Evolutionary conservation across 1,140 invertebrate genomes (phyloP).

Genomic region (Euwallacea fornicatus): DNA sequence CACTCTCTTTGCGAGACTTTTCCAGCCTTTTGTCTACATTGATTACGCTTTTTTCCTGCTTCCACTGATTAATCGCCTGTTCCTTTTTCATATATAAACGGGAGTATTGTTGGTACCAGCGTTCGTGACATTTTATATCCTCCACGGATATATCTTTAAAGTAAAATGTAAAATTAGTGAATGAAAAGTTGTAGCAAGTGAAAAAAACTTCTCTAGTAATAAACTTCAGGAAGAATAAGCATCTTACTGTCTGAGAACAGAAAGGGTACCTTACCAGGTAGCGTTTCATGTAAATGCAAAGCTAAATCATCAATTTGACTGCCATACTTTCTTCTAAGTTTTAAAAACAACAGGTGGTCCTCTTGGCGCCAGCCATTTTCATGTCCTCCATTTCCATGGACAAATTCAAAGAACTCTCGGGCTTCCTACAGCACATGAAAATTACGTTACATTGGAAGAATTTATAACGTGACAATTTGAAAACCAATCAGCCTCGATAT

Average conservation of each 20-base stretch:
- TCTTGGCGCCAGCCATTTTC: slow-evolving; percentile 58
- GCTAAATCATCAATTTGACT: slow-evolving; percentile 37
- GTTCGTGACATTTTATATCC: too few relatives aligned
- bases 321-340: slow-evolving; percentile 54
- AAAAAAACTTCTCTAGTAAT: too few relatives aligned
- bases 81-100: too few relatives aligned
- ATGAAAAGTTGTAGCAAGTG: too few relatives aligned
- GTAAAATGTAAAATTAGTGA: too few relatives aligned
- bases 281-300: slow-evolving; percentile 41
- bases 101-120: too few relatives aligned
- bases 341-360: slow-evolving; percentile 56
- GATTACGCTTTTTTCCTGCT: too few relatives aligned
- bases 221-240: too few relatives aligned
- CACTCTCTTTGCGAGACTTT: too few relatives aligned
- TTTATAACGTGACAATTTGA: not conserved
- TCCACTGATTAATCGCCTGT: too few relatives aligned
- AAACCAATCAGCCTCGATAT: not conserved
- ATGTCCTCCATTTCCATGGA: slow-evolving; percentile 52
- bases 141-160: too few relatives aligned
- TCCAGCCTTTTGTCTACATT: too few relatives aligned
- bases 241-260: not conserved
- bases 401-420: slow-evolving; percentile 56
- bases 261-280: slow-evolving; percentile 36
- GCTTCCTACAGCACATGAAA: slow-evolving; percentile 52
- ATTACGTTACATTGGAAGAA: not conserved